Evolutionary conservation across 2,113 vertebrate genomes (phyloP).

Genomic region (Takifugu bimaculatus): DNA sequence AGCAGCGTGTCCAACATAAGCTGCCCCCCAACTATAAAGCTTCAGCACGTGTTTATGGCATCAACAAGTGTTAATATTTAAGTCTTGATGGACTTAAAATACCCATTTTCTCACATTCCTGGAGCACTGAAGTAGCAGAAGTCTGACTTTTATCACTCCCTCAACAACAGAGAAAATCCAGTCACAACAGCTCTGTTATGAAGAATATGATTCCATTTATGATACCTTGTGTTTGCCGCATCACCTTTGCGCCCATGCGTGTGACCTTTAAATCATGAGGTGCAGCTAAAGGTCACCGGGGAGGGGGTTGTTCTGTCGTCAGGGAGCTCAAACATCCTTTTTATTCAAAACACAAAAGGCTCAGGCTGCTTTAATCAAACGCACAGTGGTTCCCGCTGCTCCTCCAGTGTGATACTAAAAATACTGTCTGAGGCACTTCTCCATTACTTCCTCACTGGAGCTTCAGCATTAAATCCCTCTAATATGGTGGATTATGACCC

Average conservation of each 20-base stretch:
- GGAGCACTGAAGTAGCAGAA: too few relatives aligned
- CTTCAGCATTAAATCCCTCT: not conserved
- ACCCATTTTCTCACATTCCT: too few relatives aligned
- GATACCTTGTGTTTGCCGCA: not conserved
- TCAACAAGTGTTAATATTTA: too few relatives aligned
- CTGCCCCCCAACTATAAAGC: too few relatives aligned
- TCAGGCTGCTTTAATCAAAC: conserved; percentile 12
- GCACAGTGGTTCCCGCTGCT: conserved; percentile 17
- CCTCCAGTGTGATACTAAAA: not conserved
- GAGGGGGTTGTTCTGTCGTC: conserved; percentile 30
- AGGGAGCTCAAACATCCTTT: conserved; percentile 24
- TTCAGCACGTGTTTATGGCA: too few relatives aligned
- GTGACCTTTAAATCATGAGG: conserved; percentile 19
- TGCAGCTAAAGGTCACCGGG: conserved; percentile 48
- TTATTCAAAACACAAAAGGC: conserved; percentile 23
- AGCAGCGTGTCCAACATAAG: conserved; percentile 9
- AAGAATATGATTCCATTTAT: too few relatives aligned
- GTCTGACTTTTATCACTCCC: too few relatives aligned
- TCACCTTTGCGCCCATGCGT: not conserved
- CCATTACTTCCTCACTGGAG: not conserved
- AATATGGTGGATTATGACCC: not conserved
- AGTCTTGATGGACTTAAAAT: too few relatives aligned
- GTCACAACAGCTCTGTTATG: too few relatives aligned
- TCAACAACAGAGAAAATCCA: too few relatives aligned
- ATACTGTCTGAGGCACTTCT: not conserved